Percentiles rank a stretch among this genome's conserved stretches.
phyloP scores from a whole-genome alignment of 2,113 vertebrate genomes.

The Colistium nudipinnis region DNA sequence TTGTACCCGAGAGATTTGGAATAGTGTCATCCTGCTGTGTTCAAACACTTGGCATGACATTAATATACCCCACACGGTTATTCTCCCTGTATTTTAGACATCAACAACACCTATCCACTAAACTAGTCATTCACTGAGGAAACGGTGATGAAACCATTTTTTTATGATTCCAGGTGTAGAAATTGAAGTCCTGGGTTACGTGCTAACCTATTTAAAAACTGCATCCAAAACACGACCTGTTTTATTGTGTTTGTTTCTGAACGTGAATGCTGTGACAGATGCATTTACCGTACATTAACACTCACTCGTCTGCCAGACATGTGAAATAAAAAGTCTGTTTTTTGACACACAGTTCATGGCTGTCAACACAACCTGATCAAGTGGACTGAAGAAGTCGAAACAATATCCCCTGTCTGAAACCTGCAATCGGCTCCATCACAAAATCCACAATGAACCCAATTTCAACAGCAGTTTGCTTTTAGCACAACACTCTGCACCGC shows the following conservation, averaged over 20 bases:
- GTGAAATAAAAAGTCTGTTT: constrained; percentile 27
- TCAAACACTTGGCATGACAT: constrained; percentile 22
- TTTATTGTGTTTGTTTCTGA: constrained; percentile 29
- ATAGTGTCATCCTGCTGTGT: constrained; percentile 34
- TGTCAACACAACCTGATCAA: constrained; percentile 57
- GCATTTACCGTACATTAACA: constrained; percentile 41
- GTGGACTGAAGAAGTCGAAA: constrained; percentile 50
- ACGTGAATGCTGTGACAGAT: constrained; percentile 36
- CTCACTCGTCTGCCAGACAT: constrained; percentile 24
- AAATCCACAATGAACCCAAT: constrained; percentile 32
- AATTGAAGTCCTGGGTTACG: constrained; percentile 37
- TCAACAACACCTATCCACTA: constrained; percentile 20
- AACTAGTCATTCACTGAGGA: constrained; percentile 7
- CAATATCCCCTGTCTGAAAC: constrained; percentile 33
- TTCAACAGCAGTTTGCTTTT: constrained; percentile 38
- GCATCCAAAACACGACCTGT: constrained; percentile 14
- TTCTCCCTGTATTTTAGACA: constrained; percentile 33
- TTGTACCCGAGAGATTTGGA: constrained; percentile 47
- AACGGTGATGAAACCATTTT: constrained; percentile 31
- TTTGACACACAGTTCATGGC: constrained; percentile 45
- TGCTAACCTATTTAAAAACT: constrained; percentile 11
- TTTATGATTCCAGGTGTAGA: constrained; percentile 33
- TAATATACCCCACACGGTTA: constrained; percentile 18
- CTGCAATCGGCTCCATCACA: constrained; percentile 31
- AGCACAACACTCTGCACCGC: constrained; percentile 10